Evolutionary conservation across 2,113 vertebrate species (phyloP), one percentile per base, ranked within the genome.

Genomic region (Gopherus evgoodei): DNA sequence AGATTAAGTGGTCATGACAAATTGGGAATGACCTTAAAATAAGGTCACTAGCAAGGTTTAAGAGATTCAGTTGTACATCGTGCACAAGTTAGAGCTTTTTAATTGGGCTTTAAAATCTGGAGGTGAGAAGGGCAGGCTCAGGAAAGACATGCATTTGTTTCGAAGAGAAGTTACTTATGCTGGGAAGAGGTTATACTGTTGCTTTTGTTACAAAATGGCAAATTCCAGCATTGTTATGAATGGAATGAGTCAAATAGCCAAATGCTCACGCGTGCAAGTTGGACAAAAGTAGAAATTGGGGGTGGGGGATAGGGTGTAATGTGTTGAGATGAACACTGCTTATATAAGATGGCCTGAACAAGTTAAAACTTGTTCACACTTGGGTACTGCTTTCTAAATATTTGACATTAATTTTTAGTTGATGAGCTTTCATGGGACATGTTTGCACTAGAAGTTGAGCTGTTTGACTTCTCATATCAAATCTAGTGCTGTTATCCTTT

Each of bases 241-340:
- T 8, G 83, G 80, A 76, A 14, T 0, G 1, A 44, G 50, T 38
- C 0, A 8, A 72, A 47, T 38, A 11, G 1, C 0, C 62, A 78
- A 83, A 6, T 1, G 2, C 38, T 87, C 0, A 0, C 38, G 12
- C 54, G 22, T 52, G 17, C 1, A 47, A 29, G 31, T 42, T 49
- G 1, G 42, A 44, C 53, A 83, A 59, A 11, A 87, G 5, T 4
- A 1, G 62, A 31, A 56, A 62, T 22, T 42, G 42, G 42, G 1
- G 0, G 38, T 38, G 38, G 24, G 8, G 29, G 27, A 50, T 59
- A 31, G 12, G 27, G 27, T 62, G 57, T 62, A 27, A 11, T 86
- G 75, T 31, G 2, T 59, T 44, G 24, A 1, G 1, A 50, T 54
- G 38, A 90, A 8, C 54, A 72, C 6, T 16, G 38, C n/a, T 38